Conservation (phyloP, 2,797 vertebrate genomes). For the Cirrhinus mrigala region DNA sequence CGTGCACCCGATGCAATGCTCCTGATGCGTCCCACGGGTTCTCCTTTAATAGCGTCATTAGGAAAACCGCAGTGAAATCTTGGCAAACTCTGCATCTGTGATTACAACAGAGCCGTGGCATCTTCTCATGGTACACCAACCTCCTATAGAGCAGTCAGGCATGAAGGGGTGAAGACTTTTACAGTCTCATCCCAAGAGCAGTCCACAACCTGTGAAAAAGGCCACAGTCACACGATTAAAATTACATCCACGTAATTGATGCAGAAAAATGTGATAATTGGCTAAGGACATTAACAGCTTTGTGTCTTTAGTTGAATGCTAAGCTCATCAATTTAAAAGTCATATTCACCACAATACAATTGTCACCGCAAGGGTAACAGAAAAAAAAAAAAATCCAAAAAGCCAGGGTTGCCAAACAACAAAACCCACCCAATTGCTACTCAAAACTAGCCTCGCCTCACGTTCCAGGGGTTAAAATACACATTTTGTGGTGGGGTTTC, state of each 20-base stretch:
- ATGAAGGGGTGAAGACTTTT: constrained; percentile 89
- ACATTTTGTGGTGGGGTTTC: too few relatives aligned
- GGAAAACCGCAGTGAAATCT: constrained; percentile 49
- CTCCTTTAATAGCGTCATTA: constrained; percentile 53
- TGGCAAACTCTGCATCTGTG: constrained; percentile 44
- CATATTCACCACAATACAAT: not conserved
- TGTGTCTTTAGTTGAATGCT: too few relatives aligned
- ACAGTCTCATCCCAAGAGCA: constrained; percentile 97
- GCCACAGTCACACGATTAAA: not conserved
- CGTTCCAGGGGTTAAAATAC: too few relatives aligned
- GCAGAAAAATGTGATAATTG: not conserved
- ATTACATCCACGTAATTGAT: not conserved
- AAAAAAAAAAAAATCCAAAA: not conserved
- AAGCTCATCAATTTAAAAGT: not conserved
- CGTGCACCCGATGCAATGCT: not conserved
- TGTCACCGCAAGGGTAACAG: not conserved
- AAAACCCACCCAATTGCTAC: too few relatives aligned
- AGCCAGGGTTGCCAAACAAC: too few relatives aligned
- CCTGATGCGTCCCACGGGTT: not conserved
- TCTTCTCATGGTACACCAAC: constrained; percentile 34
- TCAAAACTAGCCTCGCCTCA: too few relatives aligned
- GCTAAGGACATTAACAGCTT: not conserved
- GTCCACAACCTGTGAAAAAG: constrained; percentile 87
- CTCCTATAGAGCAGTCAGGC: constrained; percentile 72
- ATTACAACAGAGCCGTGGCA: constrained; percentile 32